Conservation (phyloP, 2,888 invertebrate genomes). For the Lobophora halterata region DNA sequence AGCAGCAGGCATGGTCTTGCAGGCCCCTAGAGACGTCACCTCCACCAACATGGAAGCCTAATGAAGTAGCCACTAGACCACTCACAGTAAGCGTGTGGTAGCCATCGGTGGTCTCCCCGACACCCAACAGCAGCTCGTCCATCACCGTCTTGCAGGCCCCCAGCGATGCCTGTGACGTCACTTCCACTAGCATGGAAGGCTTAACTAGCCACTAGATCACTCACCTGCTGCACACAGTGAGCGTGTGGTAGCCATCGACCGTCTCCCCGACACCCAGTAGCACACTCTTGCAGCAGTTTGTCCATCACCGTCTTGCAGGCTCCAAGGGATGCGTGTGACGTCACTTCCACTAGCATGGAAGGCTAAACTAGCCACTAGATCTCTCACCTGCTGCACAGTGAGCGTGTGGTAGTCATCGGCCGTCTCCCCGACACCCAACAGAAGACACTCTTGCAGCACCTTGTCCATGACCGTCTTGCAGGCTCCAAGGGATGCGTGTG, state of each 20-base stretch:
- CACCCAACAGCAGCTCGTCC: slow-evolving; percentile 84
- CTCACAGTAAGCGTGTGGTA: too few species aligned
- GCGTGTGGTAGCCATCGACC: too few species aligned
- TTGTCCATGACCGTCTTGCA: slow-evolving; percentile 86
- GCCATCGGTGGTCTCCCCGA: too few species aligned
- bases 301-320: slow-evolving; percentile 86
- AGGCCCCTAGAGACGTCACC: too few species aligned
- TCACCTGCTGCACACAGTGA: slow-evolving; percentile 69
- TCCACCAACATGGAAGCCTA: too few species aligned
- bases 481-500: slow-evolving; percentile 81
- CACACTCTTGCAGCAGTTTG: slow-evolving; percentile 82
- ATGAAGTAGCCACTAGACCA: too few species aligned
- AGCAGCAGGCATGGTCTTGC: too few species aligned
- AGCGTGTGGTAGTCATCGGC: slow-evolving; percentile 52
- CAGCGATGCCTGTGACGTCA: slow-evolving; percentile 85
- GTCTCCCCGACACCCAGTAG: too few species aligned
- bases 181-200: slow-evolving; percentile 87
- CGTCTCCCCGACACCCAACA: slow-evolving; percentile 73
- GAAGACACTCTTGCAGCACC: slow-evolving; percentile 83
- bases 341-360: slow-evolving; percentile 88
- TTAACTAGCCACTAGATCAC: too few species aligned
- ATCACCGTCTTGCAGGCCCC: slow-evolving; percentile 84
- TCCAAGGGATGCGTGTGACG: slow-evolving; percentile 83
- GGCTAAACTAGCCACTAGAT: too few species aligned
- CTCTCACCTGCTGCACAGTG: slow-evolving; percentile 67